These are phyloP conservation scores for Tipula vernalis DNA, from an alignment of 2,888 invertebrate genomes.

Conservation along the genomic window DNA sequence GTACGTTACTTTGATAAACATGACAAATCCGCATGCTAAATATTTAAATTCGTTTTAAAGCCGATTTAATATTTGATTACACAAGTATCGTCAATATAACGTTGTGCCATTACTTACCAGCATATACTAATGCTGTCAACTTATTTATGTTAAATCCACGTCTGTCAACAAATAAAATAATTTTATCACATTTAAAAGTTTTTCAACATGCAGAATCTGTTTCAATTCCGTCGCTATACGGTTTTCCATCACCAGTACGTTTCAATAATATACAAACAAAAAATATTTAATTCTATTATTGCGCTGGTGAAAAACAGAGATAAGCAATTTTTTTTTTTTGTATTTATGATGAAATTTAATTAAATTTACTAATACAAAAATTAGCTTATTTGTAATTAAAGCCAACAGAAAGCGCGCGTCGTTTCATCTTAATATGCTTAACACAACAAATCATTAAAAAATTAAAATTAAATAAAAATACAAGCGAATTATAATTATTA, in stretches of 20 bases:
- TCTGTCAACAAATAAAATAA: background rate
- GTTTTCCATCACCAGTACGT: background rate
- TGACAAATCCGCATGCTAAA: background rate
- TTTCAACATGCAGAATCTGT: background rate
- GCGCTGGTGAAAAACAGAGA: background rate
- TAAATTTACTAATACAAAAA: background rate
- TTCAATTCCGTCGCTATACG: background rate
- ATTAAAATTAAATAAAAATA: background rate
- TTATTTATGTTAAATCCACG: background rate
- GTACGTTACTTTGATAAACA: background rate
- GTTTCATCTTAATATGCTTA: background rate
- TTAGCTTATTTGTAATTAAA: background rate
- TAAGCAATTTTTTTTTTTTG: background rate
- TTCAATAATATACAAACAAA: background rate
- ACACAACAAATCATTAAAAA: background rate
- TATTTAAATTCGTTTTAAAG: too few species aligned
- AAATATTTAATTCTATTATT: background rate
- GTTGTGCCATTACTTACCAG: background rate
- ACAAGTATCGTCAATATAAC: background rate
- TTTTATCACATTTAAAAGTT: background rate
- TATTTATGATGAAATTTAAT: background rate
- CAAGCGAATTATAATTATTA: background rate
- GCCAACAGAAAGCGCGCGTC: background rate
- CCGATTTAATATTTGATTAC: background rate
- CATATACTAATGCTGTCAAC: background rate